Evolutionary conservation across 2,113 vertebrate species (phyloP), one percentile per base, ranked within the genome.

Genomic region (Alexandromys fortis): DNA sequence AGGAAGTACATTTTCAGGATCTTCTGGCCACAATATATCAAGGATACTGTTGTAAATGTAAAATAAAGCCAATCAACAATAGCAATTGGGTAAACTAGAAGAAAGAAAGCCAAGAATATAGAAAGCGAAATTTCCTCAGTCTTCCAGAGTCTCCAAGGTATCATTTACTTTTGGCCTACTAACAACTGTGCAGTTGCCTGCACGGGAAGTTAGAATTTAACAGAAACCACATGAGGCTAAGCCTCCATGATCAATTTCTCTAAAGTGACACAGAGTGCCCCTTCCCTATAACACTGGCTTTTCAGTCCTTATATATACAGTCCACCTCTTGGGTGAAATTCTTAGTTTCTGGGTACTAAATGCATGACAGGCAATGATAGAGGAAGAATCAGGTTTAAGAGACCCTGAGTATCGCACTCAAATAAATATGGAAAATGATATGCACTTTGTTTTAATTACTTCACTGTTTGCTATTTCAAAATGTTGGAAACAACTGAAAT

Each of bases 381-480:
- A 91, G 30, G 52, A 21, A 33, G 52, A 42, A 65, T 55, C 73
- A 79, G 83, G 35, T 70, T 70, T 77, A 83, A 88, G 26, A 68
- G 4, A 92, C 45, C 47, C 14, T 86, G 67, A 90, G 33, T 91
- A 81, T 88, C 10, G 26, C 42, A 17, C 26, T 86, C 72, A 86
- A 77, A 3, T 28, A 17, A 67, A 76, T 42, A 86, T 86, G 45
- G 24, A 83, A 89, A 92, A 83, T 70, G 49, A n/a, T 91, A 96
- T 52, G 72, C 73, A 47, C 13, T 83, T 63, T 38, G 55, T 88
- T 90, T 94, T 33, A 3, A 91, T 21, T 88, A 45, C 9, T n/a
- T 47, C 12, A 67, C 19, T 58, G 38, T 81, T 68, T 75, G 3
- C 14, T 35, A 92, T 47, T 90, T 92, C 75, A 94, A 90, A 90